Evolutionary conservation across 2,113 vertebrate species (phyloP).

Genomic region (Microtus oregoni): DNA sequence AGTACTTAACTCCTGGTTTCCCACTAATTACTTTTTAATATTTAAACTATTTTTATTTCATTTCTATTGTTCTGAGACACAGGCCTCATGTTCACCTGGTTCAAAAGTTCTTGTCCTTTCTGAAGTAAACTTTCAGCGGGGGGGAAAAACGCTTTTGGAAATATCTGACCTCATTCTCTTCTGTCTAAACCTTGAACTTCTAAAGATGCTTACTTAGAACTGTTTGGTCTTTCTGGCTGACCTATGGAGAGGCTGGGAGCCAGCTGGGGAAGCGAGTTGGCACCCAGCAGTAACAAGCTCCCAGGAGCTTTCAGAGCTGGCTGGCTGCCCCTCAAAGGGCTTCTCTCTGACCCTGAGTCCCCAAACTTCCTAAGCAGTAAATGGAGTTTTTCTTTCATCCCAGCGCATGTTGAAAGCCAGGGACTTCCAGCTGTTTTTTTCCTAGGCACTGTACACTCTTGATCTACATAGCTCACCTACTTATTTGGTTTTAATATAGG

Average conservation of each 20-base stretch:
- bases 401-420: neutral
- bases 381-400: neutral
- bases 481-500: neutral
- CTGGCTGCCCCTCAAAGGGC: neutral
- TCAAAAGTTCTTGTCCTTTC: constrained; percentile 36
- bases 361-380: neutral
- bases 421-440: neutral
- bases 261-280: neutral
- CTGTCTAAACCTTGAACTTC: constrained; percentile 32
- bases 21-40: neutral
- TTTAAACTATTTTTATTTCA: constrained; percentile 13
- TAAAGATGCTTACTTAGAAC: neutral
- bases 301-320: neutral
- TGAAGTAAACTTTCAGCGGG: constrained; percentile 66
- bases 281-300: neutral
- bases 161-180: neutral
- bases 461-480: neutral
- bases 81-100: constrained; percentile 61
- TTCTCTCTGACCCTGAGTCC: neutral
- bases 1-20: constrained; percentile 68
- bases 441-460: neutral
- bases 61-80: constrained; percentile 49
- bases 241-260: neutral
- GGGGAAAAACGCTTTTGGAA: constrained; percentile 65
- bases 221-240: neutral